These are phyloP conservation scores for Ditylenchus weischeri DNA, from an alignment of 2,888 invertebrate genomes.

Conservation along the genomic window DNA sequence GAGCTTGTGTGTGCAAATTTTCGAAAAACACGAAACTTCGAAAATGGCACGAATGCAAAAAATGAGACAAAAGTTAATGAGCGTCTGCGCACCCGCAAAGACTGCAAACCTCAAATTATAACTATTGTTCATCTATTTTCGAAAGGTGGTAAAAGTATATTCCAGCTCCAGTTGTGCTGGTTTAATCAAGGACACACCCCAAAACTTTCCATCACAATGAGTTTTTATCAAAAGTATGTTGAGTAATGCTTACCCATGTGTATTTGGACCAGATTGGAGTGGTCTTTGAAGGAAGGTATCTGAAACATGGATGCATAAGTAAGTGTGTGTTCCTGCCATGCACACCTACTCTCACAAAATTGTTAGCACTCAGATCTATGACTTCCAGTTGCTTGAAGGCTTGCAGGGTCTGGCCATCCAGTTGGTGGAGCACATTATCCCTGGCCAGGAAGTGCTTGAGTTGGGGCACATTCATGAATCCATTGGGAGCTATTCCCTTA, in stretches of 20 bases:
- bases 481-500: constrained; percentile 72
- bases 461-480: constrained; percentile 78
- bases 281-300: constrained; percentile 71
- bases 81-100: too few species aligned
- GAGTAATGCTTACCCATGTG: constrained; percentile 47
- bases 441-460: constrained; percentile 71
- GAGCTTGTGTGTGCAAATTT: too few species aligned
- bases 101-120: too few species aligned
- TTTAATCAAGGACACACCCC: too few species aligned
- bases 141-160: too few species aligned
- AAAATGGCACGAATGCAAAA: too few species aligned
- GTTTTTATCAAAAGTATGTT: too few species aligned
- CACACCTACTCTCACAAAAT: constrained; percentile 68
- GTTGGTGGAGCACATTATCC: constrained; percentile 76
- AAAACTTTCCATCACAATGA: too few species aligned
- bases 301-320: constrained; percentile 20
- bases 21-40: too few species aligned
- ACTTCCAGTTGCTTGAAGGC: constrained; percentile 73
- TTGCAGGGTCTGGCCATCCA: constrained; percentile 78
- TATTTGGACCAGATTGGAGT: constrained; percentile 72
- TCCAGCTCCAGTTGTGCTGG: too few species aligned
- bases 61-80: too few species aligned
- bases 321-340: background rate
- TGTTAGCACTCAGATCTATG: constrained; percentile 75
- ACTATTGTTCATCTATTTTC: too few species aligned